Percentiles rank a stretch among this genome's conserved stretches.
Evolutionary conservation across 2,888 invertebrate genomes (phyloP).

Genomic region (Acrobasis consociella): DNA sequence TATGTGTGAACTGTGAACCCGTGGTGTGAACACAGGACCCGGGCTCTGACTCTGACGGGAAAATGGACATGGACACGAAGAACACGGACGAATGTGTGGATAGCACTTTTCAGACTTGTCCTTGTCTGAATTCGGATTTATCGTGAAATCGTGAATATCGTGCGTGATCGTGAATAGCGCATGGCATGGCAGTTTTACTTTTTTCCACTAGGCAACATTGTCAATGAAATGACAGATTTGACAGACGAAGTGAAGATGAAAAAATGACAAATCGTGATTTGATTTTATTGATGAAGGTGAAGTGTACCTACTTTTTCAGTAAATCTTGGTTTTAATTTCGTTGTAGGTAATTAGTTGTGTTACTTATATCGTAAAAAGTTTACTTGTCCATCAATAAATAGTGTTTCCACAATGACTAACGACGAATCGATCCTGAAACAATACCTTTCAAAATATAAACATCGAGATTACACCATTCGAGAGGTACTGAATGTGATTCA

Average conservation of each 20-base stretch:
- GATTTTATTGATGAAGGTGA: conserved; percentile 4
- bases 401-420: conserved; percentile 61
- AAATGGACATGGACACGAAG: no score
- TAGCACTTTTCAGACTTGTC: no score
- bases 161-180: no score
- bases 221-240: background rate
- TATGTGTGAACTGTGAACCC: no score
- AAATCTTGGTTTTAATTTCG: background rate
- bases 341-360: background rate
- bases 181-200: background rate
- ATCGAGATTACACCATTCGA: conserved; percentile 70
- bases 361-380: background rate
- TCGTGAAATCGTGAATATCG: no score
- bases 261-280: conserved; percentile 6
- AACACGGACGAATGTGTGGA: no score
- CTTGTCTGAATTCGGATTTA: no score
- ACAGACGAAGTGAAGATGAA: no score
- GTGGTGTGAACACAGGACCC: no score
- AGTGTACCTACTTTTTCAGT: background rate
- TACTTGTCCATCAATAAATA: background rate
- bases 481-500: conserved; percentile 74
- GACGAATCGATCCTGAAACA: conserved; percentile 70
- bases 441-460: conserved; percentile 72
- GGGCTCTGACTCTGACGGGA: no score
- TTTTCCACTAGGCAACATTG: background rate